Evolutionary conservation across 2,113 vertebrate species (phyloP).

Genomic region (Channa maculata): DNA sequence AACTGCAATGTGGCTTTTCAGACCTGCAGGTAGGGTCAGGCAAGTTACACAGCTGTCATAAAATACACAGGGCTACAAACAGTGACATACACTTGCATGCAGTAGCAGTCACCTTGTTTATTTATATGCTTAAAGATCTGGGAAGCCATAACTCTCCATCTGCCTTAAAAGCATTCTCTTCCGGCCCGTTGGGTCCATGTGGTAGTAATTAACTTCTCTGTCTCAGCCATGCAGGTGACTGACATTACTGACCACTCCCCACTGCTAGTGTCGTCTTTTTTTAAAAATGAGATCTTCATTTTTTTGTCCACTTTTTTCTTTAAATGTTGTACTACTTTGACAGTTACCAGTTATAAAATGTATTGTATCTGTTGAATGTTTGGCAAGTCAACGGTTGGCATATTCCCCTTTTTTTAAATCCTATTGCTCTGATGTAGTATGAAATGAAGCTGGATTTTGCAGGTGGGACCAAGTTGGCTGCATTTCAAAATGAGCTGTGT

Average conservation of each 20-base stretch:
- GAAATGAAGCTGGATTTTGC: conserved; percentile 32
- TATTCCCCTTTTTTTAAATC: neutral
- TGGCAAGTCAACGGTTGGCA: conserved; percentile 22
- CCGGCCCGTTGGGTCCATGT: conserved; percentile 86
- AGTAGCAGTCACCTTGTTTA: conserved; percentile 92
- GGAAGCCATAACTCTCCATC: conserved; percentile 90
- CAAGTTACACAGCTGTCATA: neutral
- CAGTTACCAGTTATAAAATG: conserved; percentile 29
- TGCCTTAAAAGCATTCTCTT: conserved; percentile 89
- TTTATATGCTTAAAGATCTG: conserved; percentile 91
- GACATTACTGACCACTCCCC: conserved; percentile 75
- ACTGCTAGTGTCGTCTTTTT: conserved; percentile 4
- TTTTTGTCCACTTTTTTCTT: conserved; percentile 18
- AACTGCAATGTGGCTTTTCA: too few relatives aligned
- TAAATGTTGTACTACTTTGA: conserved; percentile 16
- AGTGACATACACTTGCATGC: conserved; percentile 55
- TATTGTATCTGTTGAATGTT: conserved; percentile 49
- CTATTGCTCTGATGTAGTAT: conserved; percentile 33
- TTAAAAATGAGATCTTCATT: conserved; percentile 30
- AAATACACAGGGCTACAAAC: neutral
- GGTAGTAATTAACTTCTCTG: conserved; percentile 89
- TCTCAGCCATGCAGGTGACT: conserved; percentile 73
- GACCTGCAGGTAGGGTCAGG: too few relatives aligned
- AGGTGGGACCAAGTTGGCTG: conserved; percentile 51
- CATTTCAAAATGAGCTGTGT: conserved; percentile 83